These are phyloP conservation scores for Austrolebias charrua DNA, from an alignment of 2,797 vertebrate genomes.

Conservation along the genomic window DNA sequence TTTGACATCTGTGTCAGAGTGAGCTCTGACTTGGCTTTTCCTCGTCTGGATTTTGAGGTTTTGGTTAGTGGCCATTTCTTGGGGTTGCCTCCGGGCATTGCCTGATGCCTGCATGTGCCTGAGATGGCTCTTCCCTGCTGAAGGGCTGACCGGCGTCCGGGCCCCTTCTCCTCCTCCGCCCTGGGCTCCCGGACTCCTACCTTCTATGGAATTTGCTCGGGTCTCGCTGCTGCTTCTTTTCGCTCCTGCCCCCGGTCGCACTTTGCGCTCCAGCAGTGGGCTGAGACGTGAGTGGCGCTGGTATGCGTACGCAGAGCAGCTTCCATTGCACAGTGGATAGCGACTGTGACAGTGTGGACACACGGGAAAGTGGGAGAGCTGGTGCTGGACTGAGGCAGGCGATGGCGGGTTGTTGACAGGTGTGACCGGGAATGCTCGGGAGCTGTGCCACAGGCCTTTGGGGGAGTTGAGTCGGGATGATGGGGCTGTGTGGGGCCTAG, in stretches of 20 bases:
- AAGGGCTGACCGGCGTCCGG: conserved; percentile 76
- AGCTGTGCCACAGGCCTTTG: conserved; percentile 77
- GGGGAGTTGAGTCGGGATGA: conserved; percentile 81
- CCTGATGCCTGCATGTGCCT: conserved; percentile 77
- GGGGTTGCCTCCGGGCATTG: conserved; percentile 71
- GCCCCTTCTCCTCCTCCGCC: conserved; percentile 48
- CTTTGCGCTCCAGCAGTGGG: conserved; percentile 75
- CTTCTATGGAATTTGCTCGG: conserved; percentile 68
- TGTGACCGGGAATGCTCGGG: conserved; percentile 71
- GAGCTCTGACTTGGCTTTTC: conserved; percentile 69
- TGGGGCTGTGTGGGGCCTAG: conserved; percentile 81
- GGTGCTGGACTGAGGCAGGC: conserved; percentile 64
- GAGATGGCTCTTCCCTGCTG: conserved; percentile 69
- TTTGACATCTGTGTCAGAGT: conserved; percentile 72
- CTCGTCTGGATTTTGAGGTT: conserved; percentile 64
- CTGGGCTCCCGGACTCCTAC: conserved; percentile 60
- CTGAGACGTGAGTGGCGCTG: conserved; percentile 83
- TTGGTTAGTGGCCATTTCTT: conserved; percentile 50
- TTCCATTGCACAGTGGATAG: conserved; percentile 82
- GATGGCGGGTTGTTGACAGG: conserved; percentile 73
- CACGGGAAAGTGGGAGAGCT: conserved; percentile 69
- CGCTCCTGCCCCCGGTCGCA: conserved; percentile 52
- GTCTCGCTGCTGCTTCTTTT: conserved; percentile 84
- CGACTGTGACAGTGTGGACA: conserved; percentile 83
- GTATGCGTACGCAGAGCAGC: conserved; percentile 80